Evolutionary conservation across 2,797 vertebrate species (phyloP), one percentile per base, ranked within the genome.

Genomic region (Dromococcyx pavoninus): DNA sequence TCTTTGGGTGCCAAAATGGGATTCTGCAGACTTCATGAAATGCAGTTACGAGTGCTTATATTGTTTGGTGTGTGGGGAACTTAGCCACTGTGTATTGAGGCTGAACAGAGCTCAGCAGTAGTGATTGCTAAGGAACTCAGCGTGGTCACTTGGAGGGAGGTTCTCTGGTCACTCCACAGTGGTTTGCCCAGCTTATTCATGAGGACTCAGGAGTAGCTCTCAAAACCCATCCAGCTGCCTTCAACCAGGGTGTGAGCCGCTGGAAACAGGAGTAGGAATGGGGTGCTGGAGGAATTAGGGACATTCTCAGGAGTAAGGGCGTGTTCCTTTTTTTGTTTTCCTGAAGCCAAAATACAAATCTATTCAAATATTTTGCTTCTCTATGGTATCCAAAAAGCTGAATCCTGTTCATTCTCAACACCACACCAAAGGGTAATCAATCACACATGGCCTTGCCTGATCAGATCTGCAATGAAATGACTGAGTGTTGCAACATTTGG

Each of bases 401-500:
- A 82, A 57, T 86, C 66, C 62, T 75, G 46, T 84, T 89, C 60
- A 19, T 71, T 93, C 39, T 72, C 83, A 77, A 53, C 50, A 44
- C 75, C 51, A 79, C 66, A 62, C 54, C 64, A 35, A 88, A 94
- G 88, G 69, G 50, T 77, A 54, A 85, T 86, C 17, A 10, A 85
- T 92, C 54, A 58, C 54, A 88, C 12, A 0, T 62, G 84, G 84
- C 70, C 65, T 91, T 92, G 73, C 65, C 72, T 86, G 74, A 88
- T 91, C 87, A 96, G 71, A 92, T 53, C 77, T 95, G 48, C 91
- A 93, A 81, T 83, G 51, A 95, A 96, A 96, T 96, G 96, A 95
- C 95, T 97, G 88, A 95, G 95, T 96, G 92, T 97, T 97, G 96
- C 95, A 95, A 93, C 97, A 96, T 97, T 97, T 97, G 96, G 95